These are phyloP conservation scores for Progne subis DNA, from an alignment of 2,113 vertebrate genomes.

Conservation along the genomic window DNA sequence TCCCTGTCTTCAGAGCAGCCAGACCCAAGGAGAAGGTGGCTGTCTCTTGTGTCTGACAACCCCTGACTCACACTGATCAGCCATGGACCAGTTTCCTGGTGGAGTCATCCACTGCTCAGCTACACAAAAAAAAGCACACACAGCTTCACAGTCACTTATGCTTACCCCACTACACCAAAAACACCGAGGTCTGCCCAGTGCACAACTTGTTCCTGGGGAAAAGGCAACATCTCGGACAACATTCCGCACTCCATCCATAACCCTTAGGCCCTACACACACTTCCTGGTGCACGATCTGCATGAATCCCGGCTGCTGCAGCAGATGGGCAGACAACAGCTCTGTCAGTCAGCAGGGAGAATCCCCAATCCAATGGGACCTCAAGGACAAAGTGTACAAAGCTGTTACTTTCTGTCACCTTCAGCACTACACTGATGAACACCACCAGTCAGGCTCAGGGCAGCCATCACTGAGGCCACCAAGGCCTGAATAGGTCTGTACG, in stretches of 20 bases:
- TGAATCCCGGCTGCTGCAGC: accelerated
- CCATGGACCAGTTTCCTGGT: background rate
- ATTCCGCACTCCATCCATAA: background rate
- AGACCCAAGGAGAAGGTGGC: background rate
- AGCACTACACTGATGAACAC: background rate
- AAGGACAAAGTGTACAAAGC: background rate
- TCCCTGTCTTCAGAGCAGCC: background rate
- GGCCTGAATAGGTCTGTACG: accelerated
- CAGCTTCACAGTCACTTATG: background rate
- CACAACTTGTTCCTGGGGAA: background rate
- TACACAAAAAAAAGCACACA: background rate
- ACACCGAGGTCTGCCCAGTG: accelerated
- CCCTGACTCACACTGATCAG: background rate
- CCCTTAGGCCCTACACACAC: background rate
- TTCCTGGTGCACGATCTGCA: background rate
- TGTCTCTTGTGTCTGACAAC: background rate
- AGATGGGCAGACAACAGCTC: background rate
- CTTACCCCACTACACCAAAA: background rate
- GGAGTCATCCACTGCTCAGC: background rate
- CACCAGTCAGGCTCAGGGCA: background rate
- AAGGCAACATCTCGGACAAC: background rate
- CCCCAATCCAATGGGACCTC: accelerated
- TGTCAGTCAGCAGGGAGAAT: background rate
- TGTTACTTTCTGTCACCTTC: background rate
- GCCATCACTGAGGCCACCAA: background rate